phyloP scores from a whole-genome alignment of 2,797 vertebrate genomes.

The Danio kyathit region DNA sequence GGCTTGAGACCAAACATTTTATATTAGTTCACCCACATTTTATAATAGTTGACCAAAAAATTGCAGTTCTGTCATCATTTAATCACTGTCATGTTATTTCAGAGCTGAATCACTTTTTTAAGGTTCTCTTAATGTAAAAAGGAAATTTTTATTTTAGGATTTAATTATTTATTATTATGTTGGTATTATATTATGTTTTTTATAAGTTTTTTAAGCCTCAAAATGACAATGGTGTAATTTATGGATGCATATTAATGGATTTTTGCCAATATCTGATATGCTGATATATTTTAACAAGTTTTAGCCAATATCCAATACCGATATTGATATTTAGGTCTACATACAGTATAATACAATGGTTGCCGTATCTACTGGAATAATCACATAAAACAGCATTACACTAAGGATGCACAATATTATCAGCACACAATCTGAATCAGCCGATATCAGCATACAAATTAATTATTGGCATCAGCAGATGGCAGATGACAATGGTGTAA shows the following conservation, averaged over 20 bases:
- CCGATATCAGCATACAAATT: no score
- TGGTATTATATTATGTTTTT: background rate
- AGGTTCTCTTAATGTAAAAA: background rate
- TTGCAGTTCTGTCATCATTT: background rate
- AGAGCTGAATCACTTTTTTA: background rate
- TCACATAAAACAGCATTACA: no score
- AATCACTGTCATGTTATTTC: background rate
- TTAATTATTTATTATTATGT: background rate
- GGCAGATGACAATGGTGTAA: no score
- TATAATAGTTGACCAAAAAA: background rate
- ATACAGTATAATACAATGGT: no score
- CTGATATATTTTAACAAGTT: no score
- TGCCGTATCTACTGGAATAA: no score
- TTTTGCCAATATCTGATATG: no score
- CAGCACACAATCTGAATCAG: no score
- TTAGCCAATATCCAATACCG: no score
- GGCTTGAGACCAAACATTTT: conserved; percentile 12
- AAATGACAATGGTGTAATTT: background rate
- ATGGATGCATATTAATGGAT: background rate
- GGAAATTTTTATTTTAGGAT: background rate
- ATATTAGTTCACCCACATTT: conserved; percentile 1
- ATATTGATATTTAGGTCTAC: no score
- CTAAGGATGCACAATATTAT: no score
- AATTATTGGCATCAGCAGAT: no score
- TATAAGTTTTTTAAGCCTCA: background rate